Evolutionary conservation across 37 sponge, comb jelly and placozoan genomes (phyloP).

Genomic region (Cliona cf. orientalis): DNA sequence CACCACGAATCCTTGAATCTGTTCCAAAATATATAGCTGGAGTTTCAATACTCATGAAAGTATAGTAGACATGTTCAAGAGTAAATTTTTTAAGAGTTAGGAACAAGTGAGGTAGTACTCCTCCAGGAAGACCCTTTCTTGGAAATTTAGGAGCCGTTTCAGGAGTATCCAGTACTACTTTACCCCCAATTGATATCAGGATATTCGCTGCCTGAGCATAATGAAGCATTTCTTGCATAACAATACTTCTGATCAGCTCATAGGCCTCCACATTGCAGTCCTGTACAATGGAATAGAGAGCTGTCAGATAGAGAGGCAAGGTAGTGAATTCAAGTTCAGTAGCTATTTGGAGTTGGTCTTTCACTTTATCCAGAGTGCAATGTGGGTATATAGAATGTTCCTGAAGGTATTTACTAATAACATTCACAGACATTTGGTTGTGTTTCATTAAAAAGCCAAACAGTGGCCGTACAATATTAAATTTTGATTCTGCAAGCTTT

Average conservation of each 20-base stretch:
- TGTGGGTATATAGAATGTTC: conserved; percentile 13
- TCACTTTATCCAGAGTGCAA: too few relatives aligned
- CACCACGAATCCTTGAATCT: background rate
- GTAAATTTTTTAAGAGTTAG: conserved; percentile 22
- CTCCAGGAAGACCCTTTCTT: conserved; percentile 26
- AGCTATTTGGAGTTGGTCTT: conserved; percentile 31
- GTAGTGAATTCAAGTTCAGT: conserved; percentile 37
- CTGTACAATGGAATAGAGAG: conserved; percentile 37
- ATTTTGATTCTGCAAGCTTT: too few relatives aligned
- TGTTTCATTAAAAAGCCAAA: background rate
- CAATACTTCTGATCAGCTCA: conserved; percentile 14
- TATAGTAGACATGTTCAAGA: conserved; percentile 24
- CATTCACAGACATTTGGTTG: too few relatives aligned
- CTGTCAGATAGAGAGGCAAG: conserved; percentile 44
- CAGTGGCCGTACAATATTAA: background rate
- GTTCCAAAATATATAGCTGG: background rate
- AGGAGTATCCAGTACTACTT: conserved; percentile 23
- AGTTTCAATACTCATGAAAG: conserved; percentile 40
- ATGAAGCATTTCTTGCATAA: conserved; percentile 60
- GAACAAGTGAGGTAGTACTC: conserved; percentile 29
- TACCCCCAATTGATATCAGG: conserved; percentile 42
- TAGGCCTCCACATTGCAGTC: conserved; percentile 32
- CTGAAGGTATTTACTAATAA: too few relatives aligned
- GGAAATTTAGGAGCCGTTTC: conserved; percentile 18
- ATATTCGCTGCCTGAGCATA: conserved; percentile 46